Percentiles rank a stretch among this genome's conserved stretches.
These are phyloP conservation scores for Oryctes rhinoceros DNA, from an alignment of 1,140 invertebrate genomes.

Conservation along the genomic window DNA sequence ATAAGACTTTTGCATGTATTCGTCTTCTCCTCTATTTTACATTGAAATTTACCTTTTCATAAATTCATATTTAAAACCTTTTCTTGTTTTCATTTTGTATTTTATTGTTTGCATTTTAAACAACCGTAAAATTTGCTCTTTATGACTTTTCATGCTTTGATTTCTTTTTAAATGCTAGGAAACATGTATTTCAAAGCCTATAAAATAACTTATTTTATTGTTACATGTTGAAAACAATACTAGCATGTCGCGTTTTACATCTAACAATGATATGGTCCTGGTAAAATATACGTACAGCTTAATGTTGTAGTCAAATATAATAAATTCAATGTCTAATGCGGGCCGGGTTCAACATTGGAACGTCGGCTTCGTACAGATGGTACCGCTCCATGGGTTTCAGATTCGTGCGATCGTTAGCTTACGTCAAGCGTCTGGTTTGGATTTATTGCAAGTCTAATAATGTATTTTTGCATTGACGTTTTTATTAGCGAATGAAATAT, in stretches of 20 bases:
- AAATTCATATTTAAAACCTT: too few species aligned
- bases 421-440: not conserved
- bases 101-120: not conserved
- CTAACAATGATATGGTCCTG: not conserved
- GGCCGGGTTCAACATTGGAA: not conserved
- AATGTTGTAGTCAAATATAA: not conserved
- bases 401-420: not conserved
- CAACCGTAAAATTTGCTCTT: not conserved
- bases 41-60: too few species aligned
- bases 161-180: not conserved
- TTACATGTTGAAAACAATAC: not conserved
- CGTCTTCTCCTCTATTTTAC: too few species aligned
- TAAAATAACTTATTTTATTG: not conserved
- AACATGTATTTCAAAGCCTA: not conserved
- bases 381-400: not conserved
- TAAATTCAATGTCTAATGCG: not conserved
- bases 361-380: not conserved
- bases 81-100: not conserved
- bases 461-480: conserved; percentile 8
- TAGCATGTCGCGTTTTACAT: not conserved
- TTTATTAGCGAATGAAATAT: conserved; percentile 20
- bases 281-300: too few species aligned
- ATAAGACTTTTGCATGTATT: too few species aligned
- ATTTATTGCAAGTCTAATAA: not conserved
- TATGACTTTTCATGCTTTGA: not conserved